Percentiles rank a stretch among this genome's conserved stretches.
These are phyloP conservation scores for Brachionus calyciflorus DNA, from an alignment of 1,140 invertebrate species.

Conservation along the genomic window DNA sequence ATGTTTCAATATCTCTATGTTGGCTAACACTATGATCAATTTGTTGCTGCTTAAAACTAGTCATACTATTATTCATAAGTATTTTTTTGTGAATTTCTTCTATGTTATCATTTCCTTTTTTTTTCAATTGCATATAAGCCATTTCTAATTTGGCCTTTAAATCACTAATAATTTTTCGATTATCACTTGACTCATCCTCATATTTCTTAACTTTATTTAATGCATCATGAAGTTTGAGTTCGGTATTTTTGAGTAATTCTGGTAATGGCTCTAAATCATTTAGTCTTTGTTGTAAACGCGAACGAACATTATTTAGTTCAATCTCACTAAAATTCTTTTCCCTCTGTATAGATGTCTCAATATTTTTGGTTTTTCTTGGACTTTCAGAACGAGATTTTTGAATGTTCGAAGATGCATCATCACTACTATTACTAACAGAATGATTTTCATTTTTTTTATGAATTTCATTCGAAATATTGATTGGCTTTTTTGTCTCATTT, in stretches of 20 bases:
- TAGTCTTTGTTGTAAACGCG: slow-evolving; percentile 55
- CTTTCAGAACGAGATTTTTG: not conserved
- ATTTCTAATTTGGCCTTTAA: slow-evolving; percentile 54
- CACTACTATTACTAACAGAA: too few species aligned
- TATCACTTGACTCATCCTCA: slow-evolving; percentile 55
- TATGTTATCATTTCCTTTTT: not conserved
- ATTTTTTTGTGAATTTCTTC: not conserved
- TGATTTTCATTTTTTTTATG: too few species aligned
- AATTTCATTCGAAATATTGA: too few species aligned
- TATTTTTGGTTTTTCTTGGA: not conserved
- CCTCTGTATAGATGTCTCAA: not conserved
- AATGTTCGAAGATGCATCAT: not conserved
- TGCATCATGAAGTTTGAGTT: slow-evolving; percentile 56
- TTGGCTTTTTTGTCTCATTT: not conserved
- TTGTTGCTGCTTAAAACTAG: slow-evolving; percentile 22
- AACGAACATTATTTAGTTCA: slow-evolving; percentile 56
- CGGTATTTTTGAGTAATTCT: slow-evolving; percentile 57
- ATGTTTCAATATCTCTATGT: not conserved
- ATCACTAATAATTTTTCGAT: slow-evolving; percentile 54
- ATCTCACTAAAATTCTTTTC: slow-evolving; percentile 51
- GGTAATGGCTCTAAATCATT: slow-evolving; percentile 60
- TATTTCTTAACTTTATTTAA: slow-evolving; percentile 52
- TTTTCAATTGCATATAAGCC: not conserved
- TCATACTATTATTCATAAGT: not conserved
- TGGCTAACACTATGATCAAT: not conserved